Base-by-base conservation (phyloP, 2,797 vertebrate species). In the Acanthis flammea region DNA sequence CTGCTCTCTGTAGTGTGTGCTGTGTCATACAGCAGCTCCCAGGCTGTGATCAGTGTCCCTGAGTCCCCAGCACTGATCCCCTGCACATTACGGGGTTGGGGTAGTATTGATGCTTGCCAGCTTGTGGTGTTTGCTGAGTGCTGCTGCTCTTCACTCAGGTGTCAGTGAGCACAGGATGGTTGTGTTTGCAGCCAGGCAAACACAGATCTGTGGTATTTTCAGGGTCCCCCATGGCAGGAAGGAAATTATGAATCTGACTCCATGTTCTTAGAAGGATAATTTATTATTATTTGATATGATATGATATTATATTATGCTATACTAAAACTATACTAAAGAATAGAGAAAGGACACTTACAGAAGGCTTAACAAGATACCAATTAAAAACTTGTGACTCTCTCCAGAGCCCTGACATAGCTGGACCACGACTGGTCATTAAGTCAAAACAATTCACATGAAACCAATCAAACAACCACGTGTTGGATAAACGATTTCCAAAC, bases 21-120 rank as follows among this genome's bases (percentile, higher is more conserved):
- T 28, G 45, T 68, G 61, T 54, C 41, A 19, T 5, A 13, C 1
- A 11, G 41, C 41, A 80, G 12, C 44, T 54, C 73, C 50, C 39
- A 76, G 82, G 27, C 39, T 6, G 9, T 2, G 2, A 15, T 33
- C 3, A 1, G 14, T 6, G 44, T 41, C 33, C n/a, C 8, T 0
- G 0, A 12, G 41, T 41, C n/a, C 42, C 31, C n/a, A 82, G 60
- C 42, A 23, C 24, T 0, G 2, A 48, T 31, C 17, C 19, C 7
- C 47, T 54, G 47, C 47, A 2, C 23, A 6, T 55, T 50, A 4
- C 0, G 0, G n/a, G 44, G 22, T 1, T 86, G 79, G 48, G 35
- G 12, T 31, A n/a, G 3, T 12, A 10, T 0, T 8, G 51, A 27
- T 28, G 10, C n/a, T 86, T 3, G 5, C 3, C 35, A 41, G 54